phyloP scores from a whole-genome alignment of 2,113 vertebrate species.

The Oceanodroma tethys region DNA sequence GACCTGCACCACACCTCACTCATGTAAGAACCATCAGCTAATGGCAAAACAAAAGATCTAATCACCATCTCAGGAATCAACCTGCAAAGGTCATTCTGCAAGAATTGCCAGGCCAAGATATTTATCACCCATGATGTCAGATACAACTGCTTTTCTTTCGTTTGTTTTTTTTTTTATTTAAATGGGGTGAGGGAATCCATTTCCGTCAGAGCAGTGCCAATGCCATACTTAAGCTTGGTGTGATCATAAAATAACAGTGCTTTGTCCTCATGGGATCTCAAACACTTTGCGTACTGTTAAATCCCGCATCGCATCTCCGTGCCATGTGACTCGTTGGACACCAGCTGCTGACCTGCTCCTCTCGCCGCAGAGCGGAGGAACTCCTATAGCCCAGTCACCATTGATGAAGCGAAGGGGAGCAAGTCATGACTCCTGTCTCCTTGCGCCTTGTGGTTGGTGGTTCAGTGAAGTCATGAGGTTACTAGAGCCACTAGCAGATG shows the following conservation, averaged over 20 bases:
- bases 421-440: background rate
- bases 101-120: background rate
- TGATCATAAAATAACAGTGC: background rate
- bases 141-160: background rate
- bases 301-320: rapidly evolving
- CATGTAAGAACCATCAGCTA: background rate
- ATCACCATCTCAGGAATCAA: background rate
- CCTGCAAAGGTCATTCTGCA: background rate
- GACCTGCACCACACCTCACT: background rate
- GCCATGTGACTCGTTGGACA: rapidly evolving
- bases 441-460: rapidly evolving
- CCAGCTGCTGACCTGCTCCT: background rate
- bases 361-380: rapidly evolving
- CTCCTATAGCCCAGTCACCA: background rate
- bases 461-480: background rate
- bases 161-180: background rate
- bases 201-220: background rate
- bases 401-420: background rate
- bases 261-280: background rate
- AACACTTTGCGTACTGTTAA: rapidly evolving
- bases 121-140: background rate
- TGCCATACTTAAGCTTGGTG: background rate
- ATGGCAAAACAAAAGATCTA: background rate
- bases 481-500: background rate
- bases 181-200: background rate